Conservation (phyloP, 2,888 invertebrate genomes). For the Machimus rusticus region DNA sequence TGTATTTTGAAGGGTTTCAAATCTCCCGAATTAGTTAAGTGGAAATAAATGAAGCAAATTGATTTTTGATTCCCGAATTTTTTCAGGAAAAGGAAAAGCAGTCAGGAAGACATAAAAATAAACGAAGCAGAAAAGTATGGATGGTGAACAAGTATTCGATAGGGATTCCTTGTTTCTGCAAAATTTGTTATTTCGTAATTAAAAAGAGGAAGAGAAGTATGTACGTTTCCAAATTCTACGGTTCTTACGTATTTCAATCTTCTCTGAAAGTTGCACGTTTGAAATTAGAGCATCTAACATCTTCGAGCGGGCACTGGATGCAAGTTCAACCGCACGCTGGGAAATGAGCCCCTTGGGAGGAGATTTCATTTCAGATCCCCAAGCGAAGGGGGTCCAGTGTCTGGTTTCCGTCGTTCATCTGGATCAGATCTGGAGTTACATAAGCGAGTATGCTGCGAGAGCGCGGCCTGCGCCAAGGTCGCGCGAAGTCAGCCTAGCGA, state of each 20-base stretch:
- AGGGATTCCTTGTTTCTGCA: background rate
- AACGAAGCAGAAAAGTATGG: background rate
- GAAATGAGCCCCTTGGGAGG: background rate
- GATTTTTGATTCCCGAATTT: background rate
- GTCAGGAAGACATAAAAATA: background rate
- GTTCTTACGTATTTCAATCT: background rate
- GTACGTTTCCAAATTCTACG: background rate
- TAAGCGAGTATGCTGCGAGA: background rate
- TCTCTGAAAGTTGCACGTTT: background rate
- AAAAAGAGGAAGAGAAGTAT: background rate
- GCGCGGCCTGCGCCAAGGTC: background rate
- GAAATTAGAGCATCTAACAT: background rate
- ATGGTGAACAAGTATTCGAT: background rate
- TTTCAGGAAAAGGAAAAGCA: background rate
- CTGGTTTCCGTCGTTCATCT: background rate
- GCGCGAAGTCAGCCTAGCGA: background rate
- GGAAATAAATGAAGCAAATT: background rate
- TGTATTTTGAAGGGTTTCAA: background rate
- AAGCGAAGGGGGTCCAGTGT: background rate
- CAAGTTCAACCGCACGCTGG: background rate
- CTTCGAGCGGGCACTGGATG: background rate
- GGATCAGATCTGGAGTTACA: slow-evolving; percentile 12
- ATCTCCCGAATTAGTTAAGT: background rate
- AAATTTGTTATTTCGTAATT: background rate
- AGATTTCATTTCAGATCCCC: background rate